phyloP scores from a whole-genome alignment of 2,797 vertebrate species.

The Crenichthys baileyi region DNA sequence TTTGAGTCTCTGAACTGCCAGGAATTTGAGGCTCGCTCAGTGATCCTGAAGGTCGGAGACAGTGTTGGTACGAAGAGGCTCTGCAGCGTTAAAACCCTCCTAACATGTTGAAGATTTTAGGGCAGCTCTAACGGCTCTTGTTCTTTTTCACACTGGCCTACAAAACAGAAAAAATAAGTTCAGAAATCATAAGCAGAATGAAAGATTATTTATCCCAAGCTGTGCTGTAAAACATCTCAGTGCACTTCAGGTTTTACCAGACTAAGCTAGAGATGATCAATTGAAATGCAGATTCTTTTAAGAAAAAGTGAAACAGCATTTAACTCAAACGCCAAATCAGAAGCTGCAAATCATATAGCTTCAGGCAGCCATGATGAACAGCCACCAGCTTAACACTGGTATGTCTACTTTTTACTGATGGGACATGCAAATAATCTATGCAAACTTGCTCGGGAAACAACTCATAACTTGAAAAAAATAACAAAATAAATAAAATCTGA shows the following conservation, averaged over 20 bases:
- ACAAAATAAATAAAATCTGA: no score
- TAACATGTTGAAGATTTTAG: slow-evolving; percentile 20
- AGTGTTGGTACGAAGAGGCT: slow-evolving; percentile 49
- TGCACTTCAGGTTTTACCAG: not conserved
- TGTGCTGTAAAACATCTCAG: not conserved
- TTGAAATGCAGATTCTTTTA: not conserved
- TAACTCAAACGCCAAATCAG: not conserved
- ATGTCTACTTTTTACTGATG: not conserved
- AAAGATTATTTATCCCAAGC: no score
- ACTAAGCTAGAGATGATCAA: not conserved
- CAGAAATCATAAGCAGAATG: not conserved
- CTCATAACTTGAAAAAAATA: not conserved
- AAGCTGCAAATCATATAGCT: not conserved
- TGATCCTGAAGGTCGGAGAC: slow-evolving; percentile 41
- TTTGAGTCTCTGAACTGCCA: slow-evolving; percentile 41
- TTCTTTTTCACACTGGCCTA: slow-evolving; percentile 97
- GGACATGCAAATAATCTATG: not conserved
- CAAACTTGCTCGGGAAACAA: not conserved
- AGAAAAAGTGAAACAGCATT: not conserved
- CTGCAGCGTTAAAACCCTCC: slow-evolving; percentile 38
- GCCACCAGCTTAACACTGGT: not conserved
- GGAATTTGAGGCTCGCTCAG: slow-evolving; percentile 37
- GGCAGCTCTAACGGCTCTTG: slow-evolving; percentile 88
- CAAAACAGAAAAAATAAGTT: not conserved
- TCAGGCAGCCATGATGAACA: not conserved